Conservation (phyloP, 2,888 invertebrate genomes). For the Selenia dentaria region DNA sequence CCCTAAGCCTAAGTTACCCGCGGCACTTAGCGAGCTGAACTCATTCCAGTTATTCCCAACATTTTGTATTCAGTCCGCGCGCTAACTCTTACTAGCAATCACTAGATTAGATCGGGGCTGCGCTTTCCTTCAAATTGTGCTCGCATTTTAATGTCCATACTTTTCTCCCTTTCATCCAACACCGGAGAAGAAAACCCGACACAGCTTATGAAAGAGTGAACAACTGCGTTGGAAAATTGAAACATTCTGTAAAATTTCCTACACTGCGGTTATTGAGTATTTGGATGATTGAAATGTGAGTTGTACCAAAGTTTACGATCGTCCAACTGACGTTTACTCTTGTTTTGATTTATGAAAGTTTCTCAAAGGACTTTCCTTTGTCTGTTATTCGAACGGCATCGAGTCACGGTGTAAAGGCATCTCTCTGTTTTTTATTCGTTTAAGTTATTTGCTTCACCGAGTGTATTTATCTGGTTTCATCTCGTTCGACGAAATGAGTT, state of each 20-base stretch:
- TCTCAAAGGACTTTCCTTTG: conserved; percentile 46
- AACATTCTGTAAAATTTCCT: background rate
- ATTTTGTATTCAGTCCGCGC: conserved; percentile 28
- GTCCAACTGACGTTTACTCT: conserved; percentile 65
- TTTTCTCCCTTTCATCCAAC: conserved; percentile 38
- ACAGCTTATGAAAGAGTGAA: conserved; percentile 22
- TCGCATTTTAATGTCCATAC: conserved; percentile 55
- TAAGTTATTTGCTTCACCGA: conserved; percentile 20
- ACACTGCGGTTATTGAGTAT: conserved; percentile 21
- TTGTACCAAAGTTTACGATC: conserved; percentile 54
- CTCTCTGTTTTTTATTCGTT: conserved; percentile 44
- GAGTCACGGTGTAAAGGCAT: conserved; percentile 33
- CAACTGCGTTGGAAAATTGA: background rate
- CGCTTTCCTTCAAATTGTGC: conserved; percentile 54
- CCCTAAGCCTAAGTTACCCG: conserved; percentile 26
- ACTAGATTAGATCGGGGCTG: conserved; percentile 51
- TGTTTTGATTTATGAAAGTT: conserved; percentile 64
- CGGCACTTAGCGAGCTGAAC: conserved; percentile 14
- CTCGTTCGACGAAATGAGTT: conserved; percentile 45
- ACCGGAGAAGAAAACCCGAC: conserved; percentile 4
- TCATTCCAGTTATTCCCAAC: conserved; percentile 11
- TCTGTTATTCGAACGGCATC: conserved; percentile 49
- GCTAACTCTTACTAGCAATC: conserved; percentile 43
- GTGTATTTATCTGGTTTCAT: conserved; percentile 19
- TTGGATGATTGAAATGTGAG: conserved; percentile 37